Percentiles rank a stretch among this genome's conserved stretches.
phyloP scores from a whole-genome alignment of 2,888 invertebrate species.

The Limenitis camilla region DNA sequence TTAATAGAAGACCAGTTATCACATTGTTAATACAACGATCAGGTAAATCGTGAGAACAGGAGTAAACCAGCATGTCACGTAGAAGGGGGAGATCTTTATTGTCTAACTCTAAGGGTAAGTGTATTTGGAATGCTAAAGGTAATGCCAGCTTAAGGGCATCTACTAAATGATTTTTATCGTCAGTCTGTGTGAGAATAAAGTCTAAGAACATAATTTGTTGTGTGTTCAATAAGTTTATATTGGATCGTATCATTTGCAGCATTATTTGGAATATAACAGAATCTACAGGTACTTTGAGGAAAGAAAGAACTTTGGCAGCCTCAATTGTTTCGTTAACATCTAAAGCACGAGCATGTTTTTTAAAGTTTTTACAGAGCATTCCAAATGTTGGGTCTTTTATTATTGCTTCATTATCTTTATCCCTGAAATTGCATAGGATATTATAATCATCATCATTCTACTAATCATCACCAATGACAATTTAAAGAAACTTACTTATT shows the following conservation, averaged over 20 bases:
- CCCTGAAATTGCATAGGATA: neutral
- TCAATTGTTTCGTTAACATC: conserved; percentile 73
- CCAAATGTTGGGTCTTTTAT: conserved; percentile 73
- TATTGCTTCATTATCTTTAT: conserved; percentile 47
- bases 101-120: conserved; percentile 75
- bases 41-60: conserved; percentile 63
- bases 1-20: conserved; percentile 63
- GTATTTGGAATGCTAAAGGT: conserved; percentile 79
- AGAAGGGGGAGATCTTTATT: conserved; percentile 65
- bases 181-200: conserved; percentile 70
- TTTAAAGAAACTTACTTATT: conserved; percentile 46
- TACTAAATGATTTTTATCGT: conserved; percentile 70
- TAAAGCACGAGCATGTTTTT: conserved; percentile 67
- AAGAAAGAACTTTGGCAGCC: conserved; percentile 74
- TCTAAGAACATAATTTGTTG: conserved; percentile 78
- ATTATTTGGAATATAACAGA: conserved; percentile 76
- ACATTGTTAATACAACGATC: conserved; percentile 69
- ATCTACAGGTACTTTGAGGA: conserved; percentile 73
- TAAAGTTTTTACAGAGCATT: conserved; percentile 73
- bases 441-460: neutral
- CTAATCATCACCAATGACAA: neutral
- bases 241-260: conserved; percentile 76
- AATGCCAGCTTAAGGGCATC: conserved; percentile 78
- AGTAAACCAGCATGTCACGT: conserved; percentile 71
- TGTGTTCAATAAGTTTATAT: conserved; percentile 75